Conservation (phyloP, 2,888 invertebrate genomes). For the Metellina segmentata region DNA sequence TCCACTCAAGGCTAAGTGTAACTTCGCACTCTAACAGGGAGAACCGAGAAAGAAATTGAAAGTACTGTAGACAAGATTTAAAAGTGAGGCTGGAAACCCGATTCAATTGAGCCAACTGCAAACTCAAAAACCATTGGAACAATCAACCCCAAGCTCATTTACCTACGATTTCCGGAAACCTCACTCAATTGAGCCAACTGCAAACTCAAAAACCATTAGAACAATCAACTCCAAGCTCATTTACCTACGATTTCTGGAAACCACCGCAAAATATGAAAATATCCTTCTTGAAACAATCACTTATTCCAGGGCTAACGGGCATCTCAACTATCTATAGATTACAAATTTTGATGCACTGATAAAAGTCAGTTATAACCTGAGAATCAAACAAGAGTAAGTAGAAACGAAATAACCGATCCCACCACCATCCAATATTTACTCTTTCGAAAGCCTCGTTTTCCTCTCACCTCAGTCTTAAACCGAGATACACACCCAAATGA, state of each 20-base stretch:
- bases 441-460: no score
- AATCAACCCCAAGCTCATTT: not conserved
- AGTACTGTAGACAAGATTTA: not conserved
- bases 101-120: conserved; percentile 39
- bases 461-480: not conserved
- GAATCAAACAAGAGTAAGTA: not conserved
- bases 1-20: no score
- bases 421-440: not conserved
- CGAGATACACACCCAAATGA: not conserved
- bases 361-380: not conserved
- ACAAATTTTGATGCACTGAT: no score
- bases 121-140: conserved; percentile 32
- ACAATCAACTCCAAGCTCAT: not conserved
- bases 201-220: conserved; percentile 22
- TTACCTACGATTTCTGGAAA: conserved; percentile 11
- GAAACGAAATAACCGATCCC: no score
- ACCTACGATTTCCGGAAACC: conserved; percentile 6
- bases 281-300: conserved; percentile 55
- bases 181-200: conserved; percentile 40
- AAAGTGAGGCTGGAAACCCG: not conserved
- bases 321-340: no score
- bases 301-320: conserved; percentile 6
- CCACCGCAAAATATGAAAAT: conserved; percentile 34
- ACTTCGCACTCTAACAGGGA: no score
- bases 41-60: no score